Evolutionary conservation across 2,888 invertebrate genomes (phyloP).

Genomic region (Philaethria dido): DNA sequence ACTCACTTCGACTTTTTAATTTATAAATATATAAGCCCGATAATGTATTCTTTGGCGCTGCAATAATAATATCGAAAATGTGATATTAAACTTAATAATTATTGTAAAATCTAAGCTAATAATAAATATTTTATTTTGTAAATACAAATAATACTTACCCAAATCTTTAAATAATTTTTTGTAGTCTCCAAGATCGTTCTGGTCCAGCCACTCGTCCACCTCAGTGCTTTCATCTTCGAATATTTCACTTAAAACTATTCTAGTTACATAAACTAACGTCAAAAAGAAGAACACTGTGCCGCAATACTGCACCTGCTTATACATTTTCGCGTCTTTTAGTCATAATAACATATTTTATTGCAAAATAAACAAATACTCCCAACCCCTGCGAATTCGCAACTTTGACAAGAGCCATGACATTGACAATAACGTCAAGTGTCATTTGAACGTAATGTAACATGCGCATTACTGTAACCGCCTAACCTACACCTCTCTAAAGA

Average conservation of each 20-base stretch:
- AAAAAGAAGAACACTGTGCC: constrained; percentile 65
- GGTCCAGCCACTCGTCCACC: constrained; percentile 90
- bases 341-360: constrained; percentile 56
- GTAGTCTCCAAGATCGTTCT: constrained; percentile 88
- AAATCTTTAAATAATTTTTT: constrained; percentile 87
- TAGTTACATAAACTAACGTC: constrained; percentile 65
- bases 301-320: constrained; percentile 64
- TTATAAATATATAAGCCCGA: background rate
- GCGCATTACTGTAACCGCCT: background rate
- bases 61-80: background rate
- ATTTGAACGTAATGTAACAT: background rate
- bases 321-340: constrained; percentile 64
- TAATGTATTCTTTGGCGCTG: background rate
- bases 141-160: constrained; percentile 81
- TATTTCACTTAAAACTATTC: constrained; percentile 67
- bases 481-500: too few relatives aligned
- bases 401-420: constrained; percentile 13
- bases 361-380: constrained; percentile 43
- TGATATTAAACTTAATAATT: background rate
- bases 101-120: background rate
- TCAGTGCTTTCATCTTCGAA: constrained; percentile 83
- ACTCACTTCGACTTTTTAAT: background rate
- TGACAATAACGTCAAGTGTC: constrained; percentile 13
- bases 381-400: constrained; percentile 16
- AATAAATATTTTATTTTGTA: background rate